Conservation (phyloP, 2,113 vertebrate species). For the Zosterops lateralis region DNA sequence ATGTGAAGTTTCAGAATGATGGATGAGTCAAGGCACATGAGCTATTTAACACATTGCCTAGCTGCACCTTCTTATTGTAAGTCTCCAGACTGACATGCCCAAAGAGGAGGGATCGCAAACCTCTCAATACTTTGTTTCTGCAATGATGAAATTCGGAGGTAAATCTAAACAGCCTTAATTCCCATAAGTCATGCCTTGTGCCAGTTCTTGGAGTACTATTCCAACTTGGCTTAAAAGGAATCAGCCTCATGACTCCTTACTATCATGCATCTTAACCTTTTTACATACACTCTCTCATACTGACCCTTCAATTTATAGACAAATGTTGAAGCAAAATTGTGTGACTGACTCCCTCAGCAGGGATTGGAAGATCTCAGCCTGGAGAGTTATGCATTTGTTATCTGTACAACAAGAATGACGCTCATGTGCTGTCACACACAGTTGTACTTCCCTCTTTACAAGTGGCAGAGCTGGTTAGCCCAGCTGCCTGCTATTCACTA, state of each 20-base stretch:
- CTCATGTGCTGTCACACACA: background rate
- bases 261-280: background rate
- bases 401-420: background rate
- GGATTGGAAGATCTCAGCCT: background rate
- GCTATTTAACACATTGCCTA: background rate
- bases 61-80: background rate
- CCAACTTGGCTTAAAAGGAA: background rate
- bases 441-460: background rate
- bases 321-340: background rate
- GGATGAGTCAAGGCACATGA: background rate
- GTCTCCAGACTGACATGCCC: background rate
- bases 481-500: background rate
- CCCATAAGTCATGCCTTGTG: background rate
- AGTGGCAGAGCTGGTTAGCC: background rate
- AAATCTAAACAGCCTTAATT: background rate
- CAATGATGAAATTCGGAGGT: background rate
- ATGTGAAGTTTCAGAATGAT: constrained; percentile 26
- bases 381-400: background rate
- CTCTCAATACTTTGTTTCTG: background rate
- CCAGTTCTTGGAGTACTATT: background rate
- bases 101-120: background rate
- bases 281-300: background rate
- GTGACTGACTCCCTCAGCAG: background rate
- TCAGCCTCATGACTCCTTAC: background rate
- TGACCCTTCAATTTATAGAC: background rate